Base-by-base conservation (phyloP, 1,140 invertebrate species). In the Thaumetopoea pityocampa region DNA sequence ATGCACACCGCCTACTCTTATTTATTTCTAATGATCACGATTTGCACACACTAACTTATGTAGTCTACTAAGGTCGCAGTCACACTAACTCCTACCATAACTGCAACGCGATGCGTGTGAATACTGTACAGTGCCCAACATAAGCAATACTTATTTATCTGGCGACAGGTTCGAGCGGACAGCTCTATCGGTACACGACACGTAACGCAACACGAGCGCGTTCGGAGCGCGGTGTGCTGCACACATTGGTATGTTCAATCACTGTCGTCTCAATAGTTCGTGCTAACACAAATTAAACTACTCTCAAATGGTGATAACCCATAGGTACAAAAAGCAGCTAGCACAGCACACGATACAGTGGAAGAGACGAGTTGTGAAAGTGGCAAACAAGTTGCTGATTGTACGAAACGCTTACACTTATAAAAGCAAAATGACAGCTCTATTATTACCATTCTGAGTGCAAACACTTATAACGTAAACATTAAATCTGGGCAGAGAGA, bases 261-360 rank as follows among this genome's bases (percentile, higher is more conserved):
- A 54, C 43, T 37, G 44, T 45, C 41, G 26, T 54, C 50, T 60
- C 32, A 62, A 63, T 67, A 36, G 40, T 40, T 73, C 66, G 77
- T 81, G 77, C 80, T 77, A 37, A 68, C 54, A 70, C 59, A 71
- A 67, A 61, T 44, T 64, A 61, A 67, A 66, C 74, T 78, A 78
- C 72, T 64, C 51, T 76, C 72, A 72, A 63, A 73, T 73, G 77
- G 80, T 81, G 77, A 80, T 78, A 81, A 84, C 73, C 76, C 77
- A 84, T 84, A 81, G 76, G 78, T 80, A 84, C 80, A 84, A 84
- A 79, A 84, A 84, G 80, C 80, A 84, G 80, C 80, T 84, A 84
- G 76, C 80, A 82, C 73, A 84, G 78, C 78, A 84, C 80, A 84
- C 80, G 77, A 65, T 72, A 84, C 68, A 82, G 78, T 84, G 80